phyloP scores from a whole-genome alignment of 2,797 vertebrate genomes.

The Bryconaethiops microstoma region DNA sequence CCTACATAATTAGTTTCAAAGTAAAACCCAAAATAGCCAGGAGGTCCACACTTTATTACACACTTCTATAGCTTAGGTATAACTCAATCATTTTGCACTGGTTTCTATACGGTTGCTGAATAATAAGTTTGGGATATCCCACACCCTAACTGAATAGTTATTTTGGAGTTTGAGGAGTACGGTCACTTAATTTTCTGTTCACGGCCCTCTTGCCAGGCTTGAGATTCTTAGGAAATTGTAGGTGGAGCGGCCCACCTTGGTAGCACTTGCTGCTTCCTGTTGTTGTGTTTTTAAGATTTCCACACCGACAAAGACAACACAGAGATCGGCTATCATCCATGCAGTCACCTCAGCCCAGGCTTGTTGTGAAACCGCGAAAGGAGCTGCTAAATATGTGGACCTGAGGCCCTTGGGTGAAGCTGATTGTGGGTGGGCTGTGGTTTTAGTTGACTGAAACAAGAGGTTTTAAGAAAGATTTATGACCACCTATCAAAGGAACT shows the following conservation, averaged over 20 bases:
- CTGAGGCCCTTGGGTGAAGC: not conserved
- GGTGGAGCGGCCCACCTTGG: constrained; percentile 10
- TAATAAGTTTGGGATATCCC: not conserved
- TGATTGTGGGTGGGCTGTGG: constrained; percentile 23
- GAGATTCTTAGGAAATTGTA: not conserved
- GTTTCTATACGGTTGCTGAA: too few species aligned
- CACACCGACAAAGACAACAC: constrained; percentile 39
- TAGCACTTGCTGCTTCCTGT: constrained; percentile 58
- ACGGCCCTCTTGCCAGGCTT: not conserved
- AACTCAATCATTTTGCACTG: not conserved
- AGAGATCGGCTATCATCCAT: constrained; percentile 7
- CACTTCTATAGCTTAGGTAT: not conserved
- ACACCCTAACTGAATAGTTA: not conserved
- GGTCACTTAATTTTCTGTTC: not conserved
- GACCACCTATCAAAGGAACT: constrained; percentile 29
- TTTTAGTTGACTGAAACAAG: not conserved
- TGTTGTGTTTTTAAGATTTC: constrained; percentile 53
- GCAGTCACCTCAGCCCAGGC: constrained; percentile 11
- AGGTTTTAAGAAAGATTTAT: constrained; percentile 20
- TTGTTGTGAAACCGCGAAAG: constrained; percentile 22
- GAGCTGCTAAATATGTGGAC: constrained; percentile 30
- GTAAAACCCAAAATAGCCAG: too few species aligned
- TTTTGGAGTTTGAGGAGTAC: not conserved
- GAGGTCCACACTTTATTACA: not conserved
- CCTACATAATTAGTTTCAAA: too few species aligned